phyloP scores from a whole-genome alignment of 2,888 invertebrate genomes.

The Macrophya annulata region DNA sequence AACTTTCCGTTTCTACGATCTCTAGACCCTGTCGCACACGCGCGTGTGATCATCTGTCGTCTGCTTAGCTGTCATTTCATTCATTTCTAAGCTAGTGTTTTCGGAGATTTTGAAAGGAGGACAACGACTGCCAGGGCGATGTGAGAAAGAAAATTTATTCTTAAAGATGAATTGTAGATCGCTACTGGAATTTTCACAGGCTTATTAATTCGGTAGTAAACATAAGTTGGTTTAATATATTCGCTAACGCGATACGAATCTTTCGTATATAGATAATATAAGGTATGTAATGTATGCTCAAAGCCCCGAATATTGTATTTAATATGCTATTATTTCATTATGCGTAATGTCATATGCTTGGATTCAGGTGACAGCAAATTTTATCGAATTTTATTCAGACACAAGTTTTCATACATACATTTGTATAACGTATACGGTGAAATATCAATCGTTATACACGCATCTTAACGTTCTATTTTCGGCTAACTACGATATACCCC shows the following conservation, averaged over 20 bases:
- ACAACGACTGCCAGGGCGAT: background rate
- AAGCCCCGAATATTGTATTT: background rate
- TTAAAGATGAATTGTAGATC: background rate
- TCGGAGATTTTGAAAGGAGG: background rate
- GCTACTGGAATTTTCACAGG: background rate
- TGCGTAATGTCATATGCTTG: background rate
- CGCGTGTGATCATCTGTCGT: constrained; percentile 41
- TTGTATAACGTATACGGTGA: constrained; percentile 13
- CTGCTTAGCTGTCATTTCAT: constrained; percentile 41
- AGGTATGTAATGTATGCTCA: background rate
- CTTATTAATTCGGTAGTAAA: background rate
- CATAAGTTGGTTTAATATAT: background rate
- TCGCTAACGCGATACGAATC: background rate
- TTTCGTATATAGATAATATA: background rate
- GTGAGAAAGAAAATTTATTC: background rate
- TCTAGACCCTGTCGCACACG: constrained; percentile 29
- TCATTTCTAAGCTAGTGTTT: background rate
- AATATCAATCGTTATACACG: background rate
- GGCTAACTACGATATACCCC: background rate
- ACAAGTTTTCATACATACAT: background rate
- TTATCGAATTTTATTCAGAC: constrained; percentile 2
- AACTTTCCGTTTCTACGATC: background rate
- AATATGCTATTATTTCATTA: background rate
- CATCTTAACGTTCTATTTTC: background rate
- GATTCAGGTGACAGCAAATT: background rate